A percentile compares a stretch with the other conserved stretches of the same genome.
These are phyloP conservation scores for Sander lucioperca DNA, from an alignment of 2,113 vertebrate genomes.

Conservation along the genomic window DNA sequence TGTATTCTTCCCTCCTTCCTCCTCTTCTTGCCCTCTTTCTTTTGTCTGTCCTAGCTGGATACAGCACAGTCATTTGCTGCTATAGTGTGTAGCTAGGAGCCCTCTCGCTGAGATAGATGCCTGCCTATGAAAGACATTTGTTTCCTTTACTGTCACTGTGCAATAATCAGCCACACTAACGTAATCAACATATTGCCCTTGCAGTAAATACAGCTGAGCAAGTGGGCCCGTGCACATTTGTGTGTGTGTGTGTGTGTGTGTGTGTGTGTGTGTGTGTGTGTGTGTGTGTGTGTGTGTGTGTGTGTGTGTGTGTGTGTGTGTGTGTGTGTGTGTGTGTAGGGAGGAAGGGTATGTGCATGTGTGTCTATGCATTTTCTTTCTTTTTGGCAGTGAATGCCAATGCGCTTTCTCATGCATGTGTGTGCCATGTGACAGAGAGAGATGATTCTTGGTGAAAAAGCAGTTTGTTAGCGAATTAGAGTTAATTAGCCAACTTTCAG, in stretches of 20 bases:
- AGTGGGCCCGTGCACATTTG: conserved; percentile 65
- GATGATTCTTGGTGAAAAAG: conserved; percentile 83
- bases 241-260: conserved; percentile 55
- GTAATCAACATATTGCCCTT: conserved; percentile 85
- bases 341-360: conserved; percentile 2
- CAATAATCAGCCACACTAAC: conserved; percentile 85
- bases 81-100: conserved; percentile 77
- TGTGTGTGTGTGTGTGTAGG: not conserved
- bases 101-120: conserved; percentile 78
- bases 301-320: not conserved
- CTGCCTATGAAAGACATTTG: conserved; percentile 82
- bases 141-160: conserved; percentile 84
- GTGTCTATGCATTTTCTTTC: conserved; percentile 7
- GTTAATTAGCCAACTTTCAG: conserved; percentile 87
- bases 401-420: conserved; percentile 49
- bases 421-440: conserved; percentile 78
- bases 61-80: conserved; percentile 72
- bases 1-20: conserved; percentile 23
- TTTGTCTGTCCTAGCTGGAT: conserved; percentile 72
- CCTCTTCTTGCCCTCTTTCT: conserved; percentile 61
- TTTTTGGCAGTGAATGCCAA: conserved; percentile 38
- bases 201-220: conserved; percentile 86
- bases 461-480: conserved; percentile 88
- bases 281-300: conserved; percentile 32
- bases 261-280: not conserved